Conservation (phyloP, 2,113 vertebrate genomes). For the Vidua chalybeata region DNA sequence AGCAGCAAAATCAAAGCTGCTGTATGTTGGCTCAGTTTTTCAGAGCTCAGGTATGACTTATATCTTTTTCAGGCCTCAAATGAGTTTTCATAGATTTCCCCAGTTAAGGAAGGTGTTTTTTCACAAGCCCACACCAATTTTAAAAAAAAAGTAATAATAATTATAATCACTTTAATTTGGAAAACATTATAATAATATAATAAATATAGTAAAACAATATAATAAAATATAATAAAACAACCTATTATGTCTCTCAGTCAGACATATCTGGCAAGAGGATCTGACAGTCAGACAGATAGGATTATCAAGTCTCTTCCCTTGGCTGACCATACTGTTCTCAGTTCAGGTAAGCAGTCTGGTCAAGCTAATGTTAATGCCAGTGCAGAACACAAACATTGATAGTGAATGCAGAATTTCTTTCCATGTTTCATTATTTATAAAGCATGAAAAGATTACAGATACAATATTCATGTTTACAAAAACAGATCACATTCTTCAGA, state of each 20-base stretch:
- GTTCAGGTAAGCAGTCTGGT: not conserved
- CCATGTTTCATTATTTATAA: not conserved
- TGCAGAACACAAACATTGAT: not conserved
- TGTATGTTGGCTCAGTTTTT: not conserved
- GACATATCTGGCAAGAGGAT: not conserved
- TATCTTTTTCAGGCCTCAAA: not conserved
- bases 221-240: not conserved
- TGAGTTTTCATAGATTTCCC: not conserved
- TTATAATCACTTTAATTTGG: no score
- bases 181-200: not conserved
- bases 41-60: not conserved
- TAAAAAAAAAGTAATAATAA: not conserved
- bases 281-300: not conserved
- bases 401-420: not conserved
- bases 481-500: not conserved
- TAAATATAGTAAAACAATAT: no score
- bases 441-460: not conserved
- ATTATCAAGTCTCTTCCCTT: not conserved
- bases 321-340: not conserved
- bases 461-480: not conserved
- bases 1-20: not conserved
- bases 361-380: not conserved
- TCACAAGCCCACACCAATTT: not conserved
- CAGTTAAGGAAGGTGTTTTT: not conserved
- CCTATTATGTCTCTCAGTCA: not conserved